phyloP scores from a whole-genome alignment of 1,140 invertebrate species.

The Hyles vespertilio region DNA sequence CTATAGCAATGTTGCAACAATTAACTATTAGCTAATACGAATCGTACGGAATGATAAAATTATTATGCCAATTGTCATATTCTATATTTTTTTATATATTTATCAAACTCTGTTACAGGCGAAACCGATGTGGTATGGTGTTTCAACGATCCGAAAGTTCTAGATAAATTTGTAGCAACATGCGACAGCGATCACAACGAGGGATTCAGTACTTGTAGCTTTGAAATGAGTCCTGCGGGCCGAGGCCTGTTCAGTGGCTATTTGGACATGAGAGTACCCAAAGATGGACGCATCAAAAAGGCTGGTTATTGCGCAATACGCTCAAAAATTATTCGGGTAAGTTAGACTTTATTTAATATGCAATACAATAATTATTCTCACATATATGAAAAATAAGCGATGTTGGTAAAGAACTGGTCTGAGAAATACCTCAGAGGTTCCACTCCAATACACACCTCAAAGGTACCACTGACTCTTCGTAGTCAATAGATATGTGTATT shows the following conservation, averaged over 20 bases:
- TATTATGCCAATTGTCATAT: too few species aligned
- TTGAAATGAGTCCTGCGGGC: slow-evolving; percentile 80
- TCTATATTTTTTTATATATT: too few species aligned
- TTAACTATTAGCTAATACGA: too few species aligned
- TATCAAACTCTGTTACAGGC: slow-evolving; percentile 52
- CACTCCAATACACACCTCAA: too few species aligned
- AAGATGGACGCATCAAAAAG: slow-evolving; percentile 85
- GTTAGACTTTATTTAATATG: slow-evolving; percentile 19
- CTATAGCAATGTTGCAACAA: too few species aligned
- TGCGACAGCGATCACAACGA: slow-evolving; percentile 87
- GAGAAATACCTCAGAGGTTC: too few species aligned
- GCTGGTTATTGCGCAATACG: slow-evolving; percentile 88
- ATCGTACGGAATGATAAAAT: too few species aligned
- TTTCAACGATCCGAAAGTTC: slow-evolving; percentile 78
- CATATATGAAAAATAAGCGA: too few species aligned
- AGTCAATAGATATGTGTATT: too few species aligned
- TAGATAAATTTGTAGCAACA: slow-evolving; percentile 86
- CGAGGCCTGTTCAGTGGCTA: slow-evolving; percentile 87
- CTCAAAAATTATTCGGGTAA: slow-evolving; percentile 79
- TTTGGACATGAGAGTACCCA: slow-evolving; percentile 82
- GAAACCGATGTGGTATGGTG: slow-evolving; percentile 83
- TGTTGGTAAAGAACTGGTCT: too few species aligned
- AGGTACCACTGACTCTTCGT: too few species aligned
- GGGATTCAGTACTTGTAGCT: slow-evolving; percentile 83
- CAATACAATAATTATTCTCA: too few species aligned